Conservation (phyloP, 2,888 invertebrate genomes). For the Meandrusa payeni region DNA sequence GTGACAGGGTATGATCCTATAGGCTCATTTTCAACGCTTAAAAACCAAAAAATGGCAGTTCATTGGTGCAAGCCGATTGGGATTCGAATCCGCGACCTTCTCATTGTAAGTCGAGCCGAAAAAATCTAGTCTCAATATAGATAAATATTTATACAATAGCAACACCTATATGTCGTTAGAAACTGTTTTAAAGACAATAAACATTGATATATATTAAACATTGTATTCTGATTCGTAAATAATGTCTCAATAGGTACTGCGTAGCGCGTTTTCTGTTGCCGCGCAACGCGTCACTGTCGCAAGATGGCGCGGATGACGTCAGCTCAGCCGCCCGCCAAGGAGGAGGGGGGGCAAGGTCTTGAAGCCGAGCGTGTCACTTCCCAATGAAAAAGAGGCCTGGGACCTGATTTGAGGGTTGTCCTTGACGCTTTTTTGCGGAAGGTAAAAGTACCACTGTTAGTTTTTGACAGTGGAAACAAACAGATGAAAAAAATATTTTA, state of each 20-base stretch:
- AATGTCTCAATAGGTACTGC: constrained; percentile 31
- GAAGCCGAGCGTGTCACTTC: constrained; percentile 69
- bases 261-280: constrained; percentile 65
- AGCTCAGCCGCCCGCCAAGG: constrained; percentile 47
- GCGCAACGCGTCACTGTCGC: constrained; percentile 69
- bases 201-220: no score
- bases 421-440: constrained; percentile 59
- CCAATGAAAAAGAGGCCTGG: constrained; percentile 69
- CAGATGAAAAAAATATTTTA: not conserved
- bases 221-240: no score
- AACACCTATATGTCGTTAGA: no score
- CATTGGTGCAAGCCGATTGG: no score
- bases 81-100: no score
- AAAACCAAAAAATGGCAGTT: no score
- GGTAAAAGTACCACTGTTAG: constrained; percentile 36
- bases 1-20: no score
- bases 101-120: no score
- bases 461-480: constrained; percentile 3
- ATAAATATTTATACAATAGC: no score
- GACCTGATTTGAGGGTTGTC: constrained; percentile 57
- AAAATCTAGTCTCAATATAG: no score
- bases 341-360: constrained; percentile 62
- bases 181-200: no score
- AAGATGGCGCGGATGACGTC: constrained; percentile 79
- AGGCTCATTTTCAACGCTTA: no score